Percentiles rank a stretch among this genome's conserved stretches.
phyloP scores from a whole-genome alignment of 2,888 invertebrate genomes.

The Gonocerus acuteangulatus region DNA sequence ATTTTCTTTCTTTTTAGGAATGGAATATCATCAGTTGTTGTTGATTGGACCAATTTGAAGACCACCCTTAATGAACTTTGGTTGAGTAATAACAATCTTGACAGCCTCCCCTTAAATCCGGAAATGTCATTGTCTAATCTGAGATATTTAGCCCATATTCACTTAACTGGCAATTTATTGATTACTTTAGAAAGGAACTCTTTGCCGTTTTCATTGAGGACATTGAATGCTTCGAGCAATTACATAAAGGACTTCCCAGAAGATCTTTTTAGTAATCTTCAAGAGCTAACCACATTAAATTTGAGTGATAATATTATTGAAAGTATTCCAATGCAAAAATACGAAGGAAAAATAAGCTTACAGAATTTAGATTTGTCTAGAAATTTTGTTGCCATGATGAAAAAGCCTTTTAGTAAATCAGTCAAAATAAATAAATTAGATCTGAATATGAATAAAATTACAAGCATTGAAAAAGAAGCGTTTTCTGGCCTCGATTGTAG shows the following conservation, averaged over 20 bases:
- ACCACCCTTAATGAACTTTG: slow-evolving; percentile 69
- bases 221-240: slow-evolving; percentile 66
- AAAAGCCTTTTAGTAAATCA: slow-evolving; percentile 42
- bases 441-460: slow-evolving; percentile 44
- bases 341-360: slow-evolving; percentile 55
- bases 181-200: slow-evolving; percentile 45
- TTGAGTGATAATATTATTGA: slow-evolving; percentile 57
- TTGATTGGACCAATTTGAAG: slow-evolving; percentile 70
- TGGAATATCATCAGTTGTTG: slow-evolving; percentile 43
- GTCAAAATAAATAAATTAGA: slow-evolving; percentile 44
- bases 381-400: slow-evolving; percentile 57
- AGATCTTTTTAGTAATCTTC: slow-evolving; percentile 53
- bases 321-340: slow-evolving; percentile 50
- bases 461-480: slow-evolving; percentile 37
- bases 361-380: slow-evolving; percentile 77
- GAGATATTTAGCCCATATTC: slow-evolving; percentile 57
- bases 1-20: slow-evolving; percentile 25
- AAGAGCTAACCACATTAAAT: slow-evolving; percentile 61
- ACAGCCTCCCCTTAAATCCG: slow-evolving; percentile 50
- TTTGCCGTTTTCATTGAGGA: slow-evolving; percentile 50
- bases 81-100: slow-evolving; percentile 72
- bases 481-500: slow-evolving; percentile 54
- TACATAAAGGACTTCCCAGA: slow-evolving; percentile 61
- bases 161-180: slow-evolving; percentile 57
- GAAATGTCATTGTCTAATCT: slow-evolving; percentile 31